A percentile compares a stretch with the other conserved stretches of the same genome.
Conservation (phyloP, 2,797 vertebrate genomes). For the Hydrophis major region DNA sequence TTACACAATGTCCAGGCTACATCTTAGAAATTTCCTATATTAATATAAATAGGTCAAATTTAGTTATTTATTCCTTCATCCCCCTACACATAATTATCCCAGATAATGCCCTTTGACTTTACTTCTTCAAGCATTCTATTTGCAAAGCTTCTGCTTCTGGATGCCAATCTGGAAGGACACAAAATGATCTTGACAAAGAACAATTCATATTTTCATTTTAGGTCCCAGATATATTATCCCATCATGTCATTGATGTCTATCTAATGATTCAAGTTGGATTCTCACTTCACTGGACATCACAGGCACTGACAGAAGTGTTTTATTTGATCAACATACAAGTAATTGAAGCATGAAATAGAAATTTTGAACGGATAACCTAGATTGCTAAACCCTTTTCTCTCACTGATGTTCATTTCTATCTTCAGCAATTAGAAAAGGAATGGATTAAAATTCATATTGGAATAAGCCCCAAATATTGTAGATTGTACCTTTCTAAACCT, state of each 20-base stretch:
- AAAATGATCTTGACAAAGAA: conserved; percentile 35
- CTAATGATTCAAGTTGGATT: conserved; percentile 39
- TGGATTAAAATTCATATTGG: neutral
- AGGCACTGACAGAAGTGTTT: conserved; percentile 40
- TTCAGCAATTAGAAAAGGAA: conserved; percentile 33
- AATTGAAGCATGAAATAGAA: conserved; percentile 52
- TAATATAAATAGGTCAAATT: neutral
- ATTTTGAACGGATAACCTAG: conserved; percentile 42
- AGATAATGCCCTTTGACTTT: neutral
- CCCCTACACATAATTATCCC: neutral
- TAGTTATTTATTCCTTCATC: neutral
- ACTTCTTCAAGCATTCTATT: neutral
- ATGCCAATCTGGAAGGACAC: conserved; percentile 7
- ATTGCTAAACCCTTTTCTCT: conserved; percentile 29
- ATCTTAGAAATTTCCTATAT: neutral
- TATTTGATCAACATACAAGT: conserved; percentile 43
- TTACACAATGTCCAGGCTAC: neutral
- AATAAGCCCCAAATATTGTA: conserved; percentile 17
- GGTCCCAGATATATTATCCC: conserved; percentile 26
- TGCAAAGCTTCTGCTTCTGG: conserved; percentile 12
- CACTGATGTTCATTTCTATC: conserved; percentile 22
- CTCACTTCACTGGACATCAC: conserved; percentile 42
- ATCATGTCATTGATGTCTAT: conserved; percentile 30
- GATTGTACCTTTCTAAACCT: neutral
- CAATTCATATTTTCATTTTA: conserved; percentile 39